Base-by-base conservation (phyloP, 2,113 vertebrate genomes). In the Andinoacara biseriatus region DNA sequence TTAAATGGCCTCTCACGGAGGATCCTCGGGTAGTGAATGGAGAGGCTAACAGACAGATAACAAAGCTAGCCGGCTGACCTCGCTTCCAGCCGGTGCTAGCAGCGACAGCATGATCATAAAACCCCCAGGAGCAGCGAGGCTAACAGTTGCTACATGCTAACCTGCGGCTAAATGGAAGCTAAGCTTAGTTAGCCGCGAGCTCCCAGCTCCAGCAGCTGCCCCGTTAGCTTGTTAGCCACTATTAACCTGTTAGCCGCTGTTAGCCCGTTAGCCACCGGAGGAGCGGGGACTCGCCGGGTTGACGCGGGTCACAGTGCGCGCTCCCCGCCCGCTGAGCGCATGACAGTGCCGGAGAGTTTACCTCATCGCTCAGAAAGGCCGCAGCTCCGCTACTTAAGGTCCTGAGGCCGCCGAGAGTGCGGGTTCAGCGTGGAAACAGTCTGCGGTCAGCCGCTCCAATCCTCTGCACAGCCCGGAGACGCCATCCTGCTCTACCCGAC, bases 401-500 rank as follows among this genome's bases (percentile, higher is more conserved):
- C 52, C 33, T 15, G 40, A 67, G 46, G 89, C 86, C 82, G 75
- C 87, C 15, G 18, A 78, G 5, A 22, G 65, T 4, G 76, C 43
- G 69, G 5, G 43, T 86, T 85, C 83, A 86, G 49, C 84, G 62
- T 46, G 54, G 35, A 86, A 52, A 43, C 76, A 80, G 80, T 58
- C 85, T 61, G 74, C 82, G 86, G 76, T 89, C 89, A 89, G 88
- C 69, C 58, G 89, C 80, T 82, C 86, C 90, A 90, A 84, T 91
- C 82, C 88, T 92, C 69, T 82, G 74, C 80, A 83, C 83, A 82
- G 46, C 56, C 81, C 56, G 61, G 84, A 60, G 49, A 75, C 82
- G 82, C 83, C 86, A 91, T 92, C 85, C 78, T 86, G 35, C 4
- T 38, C 49, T 89, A 87, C 89, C 90, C 88, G 85, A 84, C 83